Evolutionary conservation across 2,113 vertebrate species (phyloP).

Genomic region (Perccottus glenii): DNA sequence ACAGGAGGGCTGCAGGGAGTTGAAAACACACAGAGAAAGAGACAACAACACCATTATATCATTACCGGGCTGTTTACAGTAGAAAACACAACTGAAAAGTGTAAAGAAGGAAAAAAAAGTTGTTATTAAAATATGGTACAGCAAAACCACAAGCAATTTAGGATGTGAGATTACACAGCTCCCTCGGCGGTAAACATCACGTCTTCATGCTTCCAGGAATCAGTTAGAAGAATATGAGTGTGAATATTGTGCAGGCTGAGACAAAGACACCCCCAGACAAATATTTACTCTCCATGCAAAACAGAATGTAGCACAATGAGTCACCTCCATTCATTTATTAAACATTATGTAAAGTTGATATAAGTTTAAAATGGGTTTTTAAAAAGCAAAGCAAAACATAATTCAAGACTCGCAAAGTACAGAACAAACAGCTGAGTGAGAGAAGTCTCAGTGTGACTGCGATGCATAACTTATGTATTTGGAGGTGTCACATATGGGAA

Average conservation of each 20-base stretch:
- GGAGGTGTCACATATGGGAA: neutral
- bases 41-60: slow-evolving; percentile 38
- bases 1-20: slow-evolving; percentile 81
- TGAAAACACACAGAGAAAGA: slow-evolving; percentile 37
- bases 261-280: slow-evolving; percentile 11
- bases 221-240: neutral
- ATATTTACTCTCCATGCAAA: slow-evolving; percentile 24
- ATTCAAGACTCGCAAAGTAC: neutral
- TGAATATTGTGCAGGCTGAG: neutral
- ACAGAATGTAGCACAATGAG: neutral
- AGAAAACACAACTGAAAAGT: neutral
- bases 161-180: slow-evolving; percentile 6
- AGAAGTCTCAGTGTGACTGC: neutral
- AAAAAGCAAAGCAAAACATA: neutral
- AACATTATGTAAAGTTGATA: slow-evolving; percentile 2
- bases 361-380: no score
- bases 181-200: slow-evolving; percentile 25
- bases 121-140: slow-evolving; percentile 6
- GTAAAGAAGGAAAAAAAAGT: neutral
- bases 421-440: neutral
- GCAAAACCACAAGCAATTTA: slow-evolving; percentile 16
- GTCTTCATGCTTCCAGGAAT: neutral
- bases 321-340: slow-evolving; percentile 7
- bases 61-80: slow-evolving; percentile 16
- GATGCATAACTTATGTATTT: neutral